Conservation (phyloP, 2,113 vertebrate genomes). For the Xenopus borealis region DNA sequence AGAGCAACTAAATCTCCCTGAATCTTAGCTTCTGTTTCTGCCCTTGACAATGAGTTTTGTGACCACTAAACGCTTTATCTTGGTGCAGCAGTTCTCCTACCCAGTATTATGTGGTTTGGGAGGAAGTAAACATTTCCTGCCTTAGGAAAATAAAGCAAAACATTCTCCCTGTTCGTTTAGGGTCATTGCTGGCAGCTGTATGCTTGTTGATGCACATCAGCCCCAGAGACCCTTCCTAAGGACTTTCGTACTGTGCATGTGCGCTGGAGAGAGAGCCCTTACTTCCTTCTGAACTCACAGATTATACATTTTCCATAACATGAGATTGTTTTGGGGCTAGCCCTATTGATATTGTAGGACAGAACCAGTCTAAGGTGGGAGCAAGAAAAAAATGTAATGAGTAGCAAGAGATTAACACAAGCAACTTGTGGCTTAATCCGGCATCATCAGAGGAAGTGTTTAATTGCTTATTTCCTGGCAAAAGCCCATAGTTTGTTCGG, state of each 20-base stretch:
- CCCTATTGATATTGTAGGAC: too few species aligned
- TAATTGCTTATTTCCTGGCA: constrained; percentile 4
- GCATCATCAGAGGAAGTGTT: constrained; percentile 22
- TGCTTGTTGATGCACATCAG: too few species aligned
- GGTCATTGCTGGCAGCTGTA: neutral
- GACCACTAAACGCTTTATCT: constrained; percentile 4
- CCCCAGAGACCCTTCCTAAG: too few species aligned
- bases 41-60: neutral
- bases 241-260: too few species aligned
- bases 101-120: constrained; percentile 1
- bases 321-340: too few species aligned
- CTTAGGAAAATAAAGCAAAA: neutral
- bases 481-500: too few species aligned
- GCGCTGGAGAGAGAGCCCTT: too few species aligned
- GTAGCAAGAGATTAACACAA: constrained; percentile 1
- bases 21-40: too few species aligned
- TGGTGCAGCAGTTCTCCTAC: neutral
- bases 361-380: too few species aligned
- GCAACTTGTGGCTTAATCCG: constrained; percentile 3
- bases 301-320: too few species aligned
- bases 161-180: neutral
- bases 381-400: neutral
- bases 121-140: constrained; percentile 1
- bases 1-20: too few species aligned
- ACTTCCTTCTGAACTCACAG: too few species aligned